Conservation (phyloP, 2,113 vertebrate genomes). For the Suricata suricatta region DNA sequence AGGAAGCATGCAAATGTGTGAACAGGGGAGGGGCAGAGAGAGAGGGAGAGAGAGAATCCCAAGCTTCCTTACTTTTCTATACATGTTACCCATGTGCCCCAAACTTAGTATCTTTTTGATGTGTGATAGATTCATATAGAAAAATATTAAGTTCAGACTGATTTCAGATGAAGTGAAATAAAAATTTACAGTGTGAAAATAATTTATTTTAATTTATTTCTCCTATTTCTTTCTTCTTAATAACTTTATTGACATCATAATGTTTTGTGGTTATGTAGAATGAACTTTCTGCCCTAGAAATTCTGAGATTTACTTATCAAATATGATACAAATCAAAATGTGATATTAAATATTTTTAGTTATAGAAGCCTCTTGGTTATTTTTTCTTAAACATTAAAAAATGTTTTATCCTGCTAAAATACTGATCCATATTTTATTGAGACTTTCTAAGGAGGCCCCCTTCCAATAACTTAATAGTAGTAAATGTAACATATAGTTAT, state of each 20-base stretch:
- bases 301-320: neutral
- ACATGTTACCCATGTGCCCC: no score
- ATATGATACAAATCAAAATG: neutral
- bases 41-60: no score
- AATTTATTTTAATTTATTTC: neutral
- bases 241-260: neutral
- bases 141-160: slow-evolving; percentile 35
- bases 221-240: neutral
- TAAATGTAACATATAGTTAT: neutral
- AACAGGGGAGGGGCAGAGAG: no score
- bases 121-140: neutral
- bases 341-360: neutral
- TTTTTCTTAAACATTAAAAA: neutral
- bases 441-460: neutral
- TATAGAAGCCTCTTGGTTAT: neutral
- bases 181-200: slow-evolving; percentile 5
- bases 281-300: neutral
- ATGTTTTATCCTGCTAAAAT: neutral
- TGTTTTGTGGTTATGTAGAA: neutral
- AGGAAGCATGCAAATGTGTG: no score
- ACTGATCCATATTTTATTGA: neutral
- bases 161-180: neutral
- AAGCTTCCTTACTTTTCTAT: no score
- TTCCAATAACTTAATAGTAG: neutral
- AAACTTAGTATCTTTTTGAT: neutral